Percentiles rank a stretch among this genome's conserved stretches.
Evolutionary conservation across 2,888 invertebrate genomes (phyloP).

Genomic region (Lydus trimaculatus): DNA sequence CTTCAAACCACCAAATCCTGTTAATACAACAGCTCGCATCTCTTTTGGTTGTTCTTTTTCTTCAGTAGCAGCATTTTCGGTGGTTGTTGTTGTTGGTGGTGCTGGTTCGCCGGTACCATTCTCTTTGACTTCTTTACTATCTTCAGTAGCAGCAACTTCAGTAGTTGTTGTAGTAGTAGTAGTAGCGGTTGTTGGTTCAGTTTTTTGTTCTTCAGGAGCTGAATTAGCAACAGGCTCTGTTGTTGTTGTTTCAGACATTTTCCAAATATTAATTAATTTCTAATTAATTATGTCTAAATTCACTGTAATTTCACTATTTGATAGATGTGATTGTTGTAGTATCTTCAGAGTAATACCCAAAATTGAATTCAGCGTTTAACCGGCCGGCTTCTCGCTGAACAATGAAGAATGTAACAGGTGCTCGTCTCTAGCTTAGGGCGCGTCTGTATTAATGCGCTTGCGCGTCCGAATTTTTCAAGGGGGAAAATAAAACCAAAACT

Average conservation of each 20-base stretch:
- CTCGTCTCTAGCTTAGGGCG: constrained; percentile 51
- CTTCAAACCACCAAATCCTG: constrained; percentile 86
- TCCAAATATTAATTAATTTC: constrained; percentile 10
- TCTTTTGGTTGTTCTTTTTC: constrained; percentile 73
- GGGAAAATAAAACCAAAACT: constrained; percentile 41
- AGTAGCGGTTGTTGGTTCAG: constrained; percentile 33
- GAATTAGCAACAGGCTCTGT: constrained; percentile 41
- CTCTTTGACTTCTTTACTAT: constrained; percentile 54
- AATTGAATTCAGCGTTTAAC: constrained; percentile 18
- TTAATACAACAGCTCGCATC: constrained; percentile 85
- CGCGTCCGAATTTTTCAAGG: constrained; percentile 34
- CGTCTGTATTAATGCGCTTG: constrained; percentile 50
- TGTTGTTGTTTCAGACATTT: constrained; percentile 51
- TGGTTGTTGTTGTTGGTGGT: constrained; percentile 49
- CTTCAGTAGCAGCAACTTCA: constrained; percentile 37
- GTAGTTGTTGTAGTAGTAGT: constrained; percentile 20
- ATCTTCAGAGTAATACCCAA: no score
- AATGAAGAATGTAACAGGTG: constrained; percentile 55
- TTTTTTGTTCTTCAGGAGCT: constrained; percentile 45
- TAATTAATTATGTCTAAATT: background rate
- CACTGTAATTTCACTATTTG: constrained; percentile 15
- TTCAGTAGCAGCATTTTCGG: constrained; percentile 47
- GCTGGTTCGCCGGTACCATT: constrained; percentile 61
- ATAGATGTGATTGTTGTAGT: constrained; percentile 20
- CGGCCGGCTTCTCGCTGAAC: constrained; percentile 50